Evolutionary conservation across 2,888 invertebrate species (phyloP), one percentile per base, ranked within the genome.

Genomic region (Chloromyia formosa): DNA sequence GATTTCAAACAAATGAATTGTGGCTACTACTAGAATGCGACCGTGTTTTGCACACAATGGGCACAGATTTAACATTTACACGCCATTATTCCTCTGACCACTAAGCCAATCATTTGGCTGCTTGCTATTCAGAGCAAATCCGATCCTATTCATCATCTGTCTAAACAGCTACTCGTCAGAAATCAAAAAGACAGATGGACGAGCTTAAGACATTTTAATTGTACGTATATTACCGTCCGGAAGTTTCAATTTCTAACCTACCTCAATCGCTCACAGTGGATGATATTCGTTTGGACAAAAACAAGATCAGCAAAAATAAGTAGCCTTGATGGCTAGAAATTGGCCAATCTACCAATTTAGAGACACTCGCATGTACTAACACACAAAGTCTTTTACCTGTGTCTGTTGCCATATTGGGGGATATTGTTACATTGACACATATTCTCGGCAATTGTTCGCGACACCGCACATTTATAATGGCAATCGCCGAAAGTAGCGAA

Each of bases 381-480:
- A 42, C 45, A 40, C 2, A 42, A 14, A 10, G n/a, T n/a, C n/a
- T n/a, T n/a, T n/a, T 64, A 45, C 10, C 64, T 16, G 20, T 64
- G 16, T 42, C 61, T 64, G 64, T n/a, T 18, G 23, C 23, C 5
- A 5, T 12, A n/a, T n/a, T n/a, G n/a, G 14, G 16, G 12, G n/a
- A 20, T 49, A 45, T 40, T 66, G 66, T 66, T 66, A 66, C 66
- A 66, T 66, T 66, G 66, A 49, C 66, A 66, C 66, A 66, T 20
- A 22, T 66, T 66, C 49, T 10, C 4, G 20, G 3, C 56, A 18
- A 56, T 56, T 56, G 22, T 18, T 7, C 14, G 49, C 3, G 49
- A 49, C 14, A n/a, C 49, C 12, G 27, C 27, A 35, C 27, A 35
- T 35, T 35, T 49, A 12, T 49, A 7, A 49, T n/a, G 10, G 16